phyloP scores from a whole-genome alignment of 2,888 invertebrate genomes.

The Chrysomela aeneicollis region DNA sequence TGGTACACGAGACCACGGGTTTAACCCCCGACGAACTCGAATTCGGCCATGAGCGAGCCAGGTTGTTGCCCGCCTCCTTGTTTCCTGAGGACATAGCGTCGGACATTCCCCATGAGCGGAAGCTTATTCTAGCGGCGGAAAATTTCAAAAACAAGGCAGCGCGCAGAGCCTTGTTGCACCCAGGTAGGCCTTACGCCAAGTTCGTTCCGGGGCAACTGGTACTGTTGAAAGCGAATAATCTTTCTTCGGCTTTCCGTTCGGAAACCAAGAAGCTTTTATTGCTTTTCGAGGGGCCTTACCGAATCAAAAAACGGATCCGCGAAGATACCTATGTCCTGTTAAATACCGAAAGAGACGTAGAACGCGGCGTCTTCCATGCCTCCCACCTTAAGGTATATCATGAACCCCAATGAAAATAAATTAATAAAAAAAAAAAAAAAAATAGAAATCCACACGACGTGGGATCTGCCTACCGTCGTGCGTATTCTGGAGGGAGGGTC shows the following conservation, averaged over 20 bases:
- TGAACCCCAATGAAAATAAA: too few species aligned
- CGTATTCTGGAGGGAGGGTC: too few species aligned
- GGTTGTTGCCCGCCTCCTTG: not conserved
- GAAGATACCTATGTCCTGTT: too few species aligned
- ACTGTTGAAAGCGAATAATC: constrained; percentile 3
- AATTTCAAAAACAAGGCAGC: constrained; percentile 3
- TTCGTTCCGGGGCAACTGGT: not conserved
- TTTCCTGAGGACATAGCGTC: not conserved
- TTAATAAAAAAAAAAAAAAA: too few species aligned
- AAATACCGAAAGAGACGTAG: too few species aligned
- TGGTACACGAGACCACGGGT: constrained; percentile 2
- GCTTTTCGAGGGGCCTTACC: too few species aligned
- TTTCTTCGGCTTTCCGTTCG: constrained; percentile 12
- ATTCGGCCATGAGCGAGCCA: not conserved
- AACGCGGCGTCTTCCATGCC: too few species aligned
- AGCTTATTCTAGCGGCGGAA: not conserved
- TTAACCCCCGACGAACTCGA: constrained; percentile 1
- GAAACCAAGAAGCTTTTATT: too few species aligned
- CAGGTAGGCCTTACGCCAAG: not conserved
- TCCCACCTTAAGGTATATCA: too few species aligned
- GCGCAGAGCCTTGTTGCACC: not conserved
- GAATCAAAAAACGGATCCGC: too few species aligned
- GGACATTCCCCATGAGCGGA: not conserved
- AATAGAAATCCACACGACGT: too few species aligned
- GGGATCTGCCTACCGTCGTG: too few species aligned